These are phyloP conservation scores for Clytia hemisphaerica DNA, from an alignment of 30 jellyfish, hydroid and myxozoan genomes.

Conservation along the genomic window DNA sequence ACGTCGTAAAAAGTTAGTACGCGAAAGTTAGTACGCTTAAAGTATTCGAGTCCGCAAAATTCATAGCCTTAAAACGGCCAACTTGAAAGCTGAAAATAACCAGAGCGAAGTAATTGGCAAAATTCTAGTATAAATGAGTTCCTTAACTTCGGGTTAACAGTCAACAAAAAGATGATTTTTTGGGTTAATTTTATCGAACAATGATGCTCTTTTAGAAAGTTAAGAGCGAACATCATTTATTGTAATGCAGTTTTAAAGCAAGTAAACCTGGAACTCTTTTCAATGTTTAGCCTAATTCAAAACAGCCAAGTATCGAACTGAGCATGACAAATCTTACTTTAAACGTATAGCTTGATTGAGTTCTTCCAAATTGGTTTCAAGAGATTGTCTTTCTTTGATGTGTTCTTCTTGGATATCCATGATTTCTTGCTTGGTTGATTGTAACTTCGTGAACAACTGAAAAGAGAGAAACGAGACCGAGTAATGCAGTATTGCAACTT, in stretches of 20 bases:
- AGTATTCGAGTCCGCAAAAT: no score
- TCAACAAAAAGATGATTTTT: not conserved
- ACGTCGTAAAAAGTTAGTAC: no score
- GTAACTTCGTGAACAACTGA: slow-evolving; percentile 81
- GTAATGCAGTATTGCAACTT: slow-evolving; percentile 89
- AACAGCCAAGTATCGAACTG: not conserved
- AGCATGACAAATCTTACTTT: slow-evolving; percentile 30
- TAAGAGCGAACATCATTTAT: no score
- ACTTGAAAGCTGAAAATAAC: no score
- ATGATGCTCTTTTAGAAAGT: not conserved
- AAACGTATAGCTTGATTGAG: slow-evolving; percentile 65
- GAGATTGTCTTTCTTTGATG: slow-evolving; percentile 58
- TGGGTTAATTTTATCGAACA: not conserved
- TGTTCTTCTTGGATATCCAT: slow-evolving; percentile 88
- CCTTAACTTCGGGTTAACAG: no score
- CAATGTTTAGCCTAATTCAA: no score
- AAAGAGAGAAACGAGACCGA: not conserved
- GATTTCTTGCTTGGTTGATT: slow-evolving; percentile 86
- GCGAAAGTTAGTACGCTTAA: no score
- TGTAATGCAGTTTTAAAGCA: no score
- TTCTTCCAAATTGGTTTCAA: slow-evolving; percentile 80
- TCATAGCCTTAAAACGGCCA: no score
- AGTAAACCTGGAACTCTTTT: no score
- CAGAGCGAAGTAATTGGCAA: no score
- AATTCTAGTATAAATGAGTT: no score